These are phyloP conservation scores for Germaria angustata DNA, from an alignment of 2,888 invertebrate genomes.

Conservation along the genomic window DNA sequence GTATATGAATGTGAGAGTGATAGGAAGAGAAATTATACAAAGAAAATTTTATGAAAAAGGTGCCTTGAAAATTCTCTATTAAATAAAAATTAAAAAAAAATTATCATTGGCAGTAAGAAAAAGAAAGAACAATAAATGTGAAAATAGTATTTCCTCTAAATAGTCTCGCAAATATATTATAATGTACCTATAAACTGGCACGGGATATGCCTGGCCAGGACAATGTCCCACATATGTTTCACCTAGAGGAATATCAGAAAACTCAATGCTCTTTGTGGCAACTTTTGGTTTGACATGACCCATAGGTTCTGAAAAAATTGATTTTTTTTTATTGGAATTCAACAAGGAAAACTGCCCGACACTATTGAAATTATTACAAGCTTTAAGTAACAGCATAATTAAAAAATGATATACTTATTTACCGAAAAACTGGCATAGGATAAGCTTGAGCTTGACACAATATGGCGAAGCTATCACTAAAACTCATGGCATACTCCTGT, in stretches of 20 bases:
- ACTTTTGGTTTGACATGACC: constrained; percentile 78
- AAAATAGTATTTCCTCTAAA: too few relatives aligned
- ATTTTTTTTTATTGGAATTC: neutral
- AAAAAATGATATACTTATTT: constrained; percentile 69
- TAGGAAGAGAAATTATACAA: too few relatives aligned
- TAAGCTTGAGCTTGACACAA: constrained; percentile 88
- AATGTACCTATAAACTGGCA: constrained; percentile 84
- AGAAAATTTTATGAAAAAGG: too few relatives aligned
- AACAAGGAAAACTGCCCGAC: constrained; percentile 53
- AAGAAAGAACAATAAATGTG: too few relatives aligned
- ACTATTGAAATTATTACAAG: constrained; percentile 44
- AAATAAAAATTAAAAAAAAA: too few relatives aligned
- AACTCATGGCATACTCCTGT: constrained; percentile 81
- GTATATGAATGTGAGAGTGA: too few relatives aligned
- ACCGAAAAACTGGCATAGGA: constrained; percentile 89
- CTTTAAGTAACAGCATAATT: neutral
- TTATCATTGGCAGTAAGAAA: too few relatives aligned
- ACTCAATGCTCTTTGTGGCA: constrained; percentile 76
- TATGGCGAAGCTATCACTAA: constrained; percentile 82
- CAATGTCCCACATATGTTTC: constrained; percentile 80
- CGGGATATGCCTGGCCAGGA: constrained; percentile 86
- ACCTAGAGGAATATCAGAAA: constrained; percentile 73
- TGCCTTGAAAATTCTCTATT: too few relatives aligned
- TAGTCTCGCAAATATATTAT: too few relatives aligned
- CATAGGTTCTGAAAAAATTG: constrained; percentile 74